These are phyloP conservation scores for Athalia cordata DNA, from an alignment of 2,888 invertebrate genomes.

Conservation along the genomic window DNA sequence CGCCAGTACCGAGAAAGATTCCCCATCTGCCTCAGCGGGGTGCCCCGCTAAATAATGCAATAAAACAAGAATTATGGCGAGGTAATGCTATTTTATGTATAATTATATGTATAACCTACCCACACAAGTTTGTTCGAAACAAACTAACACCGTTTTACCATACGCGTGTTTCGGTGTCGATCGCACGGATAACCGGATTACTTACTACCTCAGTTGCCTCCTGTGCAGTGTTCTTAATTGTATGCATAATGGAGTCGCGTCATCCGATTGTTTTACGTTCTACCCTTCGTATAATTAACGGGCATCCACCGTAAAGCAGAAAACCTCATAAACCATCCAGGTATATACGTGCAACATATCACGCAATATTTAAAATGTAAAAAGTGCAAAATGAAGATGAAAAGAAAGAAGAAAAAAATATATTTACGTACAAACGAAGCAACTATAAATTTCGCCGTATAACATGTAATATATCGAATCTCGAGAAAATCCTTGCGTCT, in stretches of 20 bases:
- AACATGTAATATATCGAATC: no score
- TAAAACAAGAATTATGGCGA: constrained; percentile 71
- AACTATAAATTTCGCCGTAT: no score
- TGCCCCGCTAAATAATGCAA: constrained; percentile 71
- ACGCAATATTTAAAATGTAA: no score
- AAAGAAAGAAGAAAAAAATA: no score
- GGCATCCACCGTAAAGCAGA: no score
- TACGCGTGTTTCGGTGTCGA: constrained; percentile 45
- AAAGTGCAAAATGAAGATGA: no score
- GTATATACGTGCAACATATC: no score
- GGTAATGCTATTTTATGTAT: constrained; percentile 71
- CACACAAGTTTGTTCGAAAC: neutral
- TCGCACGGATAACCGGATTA: constrained; percentile 43
- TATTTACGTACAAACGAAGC: no score
- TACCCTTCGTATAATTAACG: neutral
- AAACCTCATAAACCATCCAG: no score
- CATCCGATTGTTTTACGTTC: constrained; percentile 10
- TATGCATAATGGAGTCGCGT: neutral
- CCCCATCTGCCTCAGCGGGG: constrained; percentile 65
- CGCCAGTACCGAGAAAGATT: constrained; percentile 58
- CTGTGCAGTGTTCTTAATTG: neutral
- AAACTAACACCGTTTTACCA: constrained; percentile 48
- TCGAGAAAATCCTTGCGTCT: no score
- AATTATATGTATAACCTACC: constrained; percentile 60
- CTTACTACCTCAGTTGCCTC: constrained; percentile 13